Percentiles rank a stretch among this genome's conserved stretches.
These are phyloP conservation scores for Drosophila takahashii DNA, from an alignment of 1,140 invertebrate genomes.

Conservation along the genomic window DNA sequence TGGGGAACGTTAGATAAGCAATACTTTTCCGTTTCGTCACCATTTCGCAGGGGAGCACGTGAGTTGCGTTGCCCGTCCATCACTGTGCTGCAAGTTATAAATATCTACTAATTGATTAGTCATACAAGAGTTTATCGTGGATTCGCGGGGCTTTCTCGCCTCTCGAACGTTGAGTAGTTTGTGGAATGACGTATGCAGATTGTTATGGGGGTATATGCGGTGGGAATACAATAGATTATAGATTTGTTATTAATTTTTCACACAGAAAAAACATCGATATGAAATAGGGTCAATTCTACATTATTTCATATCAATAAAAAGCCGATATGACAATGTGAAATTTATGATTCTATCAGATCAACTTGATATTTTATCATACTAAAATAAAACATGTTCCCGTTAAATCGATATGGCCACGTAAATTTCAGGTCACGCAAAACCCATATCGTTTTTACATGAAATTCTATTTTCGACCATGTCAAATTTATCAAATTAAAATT, in stretches of 20 bases:
- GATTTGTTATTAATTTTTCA: not conserved
- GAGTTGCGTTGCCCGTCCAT: constrained; percentile 18
- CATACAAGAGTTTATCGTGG: constrained; percentile 22
- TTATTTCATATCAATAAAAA: no score
- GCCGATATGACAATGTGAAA: no score
- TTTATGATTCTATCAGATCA: no score
- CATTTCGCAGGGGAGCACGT: constrained; percentile 31
- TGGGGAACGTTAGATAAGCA: constrained; percentile 13
- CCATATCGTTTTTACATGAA: no score
- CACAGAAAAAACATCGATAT: no score
- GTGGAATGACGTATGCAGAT: constrained; percentile 14
- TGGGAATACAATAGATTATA: not conserved
- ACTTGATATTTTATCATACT: no score
- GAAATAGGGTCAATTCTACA: no score
- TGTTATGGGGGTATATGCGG: not conserved
- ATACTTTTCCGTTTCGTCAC: constrained; percentile 11
- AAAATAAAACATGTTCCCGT: no score
- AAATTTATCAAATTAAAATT: no score
- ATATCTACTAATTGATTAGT: constrained; percentile 53
- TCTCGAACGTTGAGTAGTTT: not conserved
- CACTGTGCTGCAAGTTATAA: constrained; percentile 34
- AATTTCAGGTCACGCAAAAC: no score
- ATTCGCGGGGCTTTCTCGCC: constrained; percentile 6
- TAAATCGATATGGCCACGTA: no score
- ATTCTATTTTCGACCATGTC: no score